These are phyloP conservation scores for Camponotus vicinus DNA, from an alignment of 1,140 invertebrate species.

Conservation along the genomic window DNA sequence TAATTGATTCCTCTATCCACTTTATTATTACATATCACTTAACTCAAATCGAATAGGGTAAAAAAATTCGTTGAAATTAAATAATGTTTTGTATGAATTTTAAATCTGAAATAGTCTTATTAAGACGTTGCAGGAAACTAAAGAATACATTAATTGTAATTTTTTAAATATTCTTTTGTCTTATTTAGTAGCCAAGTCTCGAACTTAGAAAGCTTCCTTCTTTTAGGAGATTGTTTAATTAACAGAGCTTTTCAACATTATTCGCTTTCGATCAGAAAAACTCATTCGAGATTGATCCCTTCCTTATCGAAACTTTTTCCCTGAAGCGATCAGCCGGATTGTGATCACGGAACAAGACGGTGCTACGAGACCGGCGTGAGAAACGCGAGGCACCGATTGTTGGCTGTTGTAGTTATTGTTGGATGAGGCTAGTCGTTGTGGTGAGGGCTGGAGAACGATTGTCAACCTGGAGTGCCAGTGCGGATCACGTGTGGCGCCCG, in stretches of 20 bases:
- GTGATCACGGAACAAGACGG: background rate
- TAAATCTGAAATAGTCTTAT: background rate
- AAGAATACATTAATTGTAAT: background rate
- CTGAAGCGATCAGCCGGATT: background rate
- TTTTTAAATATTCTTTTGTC: too few relatives aligned
- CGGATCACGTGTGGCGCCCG: constrained; percentile 84
- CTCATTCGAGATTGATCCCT: constrained; percentile 25
- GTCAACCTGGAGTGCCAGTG: constrained; percentile 85
- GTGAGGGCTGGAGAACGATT: constrained; percentile 73
- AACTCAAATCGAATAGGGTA: background rate
- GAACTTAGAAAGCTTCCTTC: background rate
- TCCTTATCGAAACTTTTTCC: background rate
- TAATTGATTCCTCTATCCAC: background rate
- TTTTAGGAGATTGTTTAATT: constrained; percentile 17
- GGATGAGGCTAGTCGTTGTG: constrained; percentile 69
- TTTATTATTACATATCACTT: background rate
- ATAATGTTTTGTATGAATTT: background rate
- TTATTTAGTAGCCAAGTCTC: background rate
- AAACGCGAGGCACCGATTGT: constrained; percentile 30
- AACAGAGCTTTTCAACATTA: constrained; percentile 7
- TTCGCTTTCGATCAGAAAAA: background rate
- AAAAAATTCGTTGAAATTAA: background rate
- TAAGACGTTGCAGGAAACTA: background rate
- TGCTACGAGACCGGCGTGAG: constrained; percentile 11
- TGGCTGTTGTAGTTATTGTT: constrained; percentile 58